Evolutionary conservation across 1,140 invertebrate genomes (phyloP), one percentile per base, ranked within the genome.

Genomic region (Tribolium madens): DNA sequence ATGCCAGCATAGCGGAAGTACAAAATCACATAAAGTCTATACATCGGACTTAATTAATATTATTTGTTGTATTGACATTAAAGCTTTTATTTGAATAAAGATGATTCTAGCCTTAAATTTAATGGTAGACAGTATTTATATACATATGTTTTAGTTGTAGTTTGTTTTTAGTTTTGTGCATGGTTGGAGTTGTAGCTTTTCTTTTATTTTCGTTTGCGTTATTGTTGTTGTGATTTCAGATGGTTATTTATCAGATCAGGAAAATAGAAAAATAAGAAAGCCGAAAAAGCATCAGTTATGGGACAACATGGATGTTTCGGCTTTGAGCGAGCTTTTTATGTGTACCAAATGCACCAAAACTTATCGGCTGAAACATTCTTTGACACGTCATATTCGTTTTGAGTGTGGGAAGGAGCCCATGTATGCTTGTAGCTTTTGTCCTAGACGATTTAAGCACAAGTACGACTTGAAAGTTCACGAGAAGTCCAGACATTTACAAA

Each of bases 311-410:
- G 74, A 68, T 9, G 7, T 60, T 26, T 33, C 15, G 9, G 52
- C 72, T 6, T 60, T 72, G 31, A 73, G 70, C 10, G 82, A 82
- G 76, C 46, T 84, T 13, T 84, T 81, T 73, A 84, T 84, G 80
- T 84, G 84, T 71, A 64, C 77, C 5, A 85, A 79, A 17, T 86
- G 85, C 75, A 83, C 81, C 9, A 85, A 84, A 78, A 80, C 82
- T 6, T 86, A 86, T 69, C 78, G 80, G 42, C 69, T 85, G 42
- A 83, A 83, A 42, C 89, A 91, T 52, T 91, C 90, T 71, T 82
- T 92, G 2, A 90, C 89, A 74, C 86, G 91, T 4, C 92, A 93
- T 77, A 88, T 91, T 47, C 88, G 87, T 74, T 91, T 91, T 80
- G 91, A 92, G 76, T 92, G 91, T 78, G 91, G 91, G 26, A 88